A percentile compares a stretch with the other conserved stretches of the same genome.
Evolutionary conservation across 1,140 invertebrate species (phyloP).

Genomic region (Diorhabda elongata): DNA sequence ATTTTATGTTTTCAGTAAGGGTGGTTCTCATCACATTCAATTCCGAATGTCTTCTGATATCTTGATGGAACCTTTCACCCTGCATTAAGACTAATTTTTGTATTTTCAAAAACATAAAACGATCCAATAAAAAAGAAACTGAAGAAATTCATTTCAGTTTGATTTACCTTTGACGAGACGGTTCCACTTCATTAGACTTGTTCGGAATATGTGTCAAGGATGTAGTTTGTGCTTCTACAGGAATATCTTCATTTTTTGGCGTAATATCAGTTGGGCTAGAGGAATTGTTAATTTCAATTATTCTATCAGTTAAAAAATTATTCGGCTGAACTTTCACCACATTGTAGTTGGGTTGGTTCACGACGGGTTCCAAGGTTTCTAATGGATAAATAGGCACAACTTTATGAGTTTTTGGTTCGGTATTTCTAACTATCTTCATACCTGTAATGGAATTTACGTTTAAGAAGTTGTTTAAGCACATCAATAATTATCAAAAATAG

Average conservation of each 20-base stretch:
- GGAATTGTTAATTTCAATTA: conserved; percentile 11
- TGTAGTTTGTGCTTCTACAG: too few species aligned
- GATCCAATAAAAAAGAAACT: neutral
- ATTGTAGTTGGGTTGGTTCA: conserved; percentile 27
- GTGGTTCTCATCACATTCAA: neutral
- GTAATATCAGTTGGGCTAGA: conserved; percentile 9
- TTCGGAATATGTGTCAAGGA: too few species aligned
- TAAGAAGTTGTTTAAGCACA: neutral
- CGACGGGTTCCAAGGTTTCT: conserved; percentile 9
- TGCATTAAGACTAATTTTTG: neutral
- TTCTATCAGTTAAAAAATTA: conserved; percentile 39
- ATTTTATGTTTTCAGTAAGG: too few species aligned
- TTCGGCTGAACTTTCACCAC: conserved; percentile 45
- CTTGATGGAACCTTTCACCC: neutral
- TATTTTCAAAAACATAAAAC: neutral
- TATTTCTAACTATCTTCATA: conserved; percentile 18
- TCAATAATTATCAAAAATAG: too few species aligned
- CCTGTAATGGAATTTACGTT: conserved; percentile 11
- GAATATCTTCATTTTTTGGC: conserved; percentile 6
- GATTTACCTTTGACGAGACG: too few species aligned
- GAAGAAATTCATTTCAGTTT: too few species aligned
- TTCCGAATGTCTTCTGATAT: neutral
- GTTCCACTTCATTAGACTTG: too few species aligned
- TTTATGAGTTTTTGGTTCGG: conserved; percentile 14
- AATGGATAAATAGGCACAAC: conserved; percentile 12